These are phyloP conservation scores for Esperia sulphurella DNA, from an alignment of 2,888 invertebrate species.

Conservation along the genomic window DNA sequence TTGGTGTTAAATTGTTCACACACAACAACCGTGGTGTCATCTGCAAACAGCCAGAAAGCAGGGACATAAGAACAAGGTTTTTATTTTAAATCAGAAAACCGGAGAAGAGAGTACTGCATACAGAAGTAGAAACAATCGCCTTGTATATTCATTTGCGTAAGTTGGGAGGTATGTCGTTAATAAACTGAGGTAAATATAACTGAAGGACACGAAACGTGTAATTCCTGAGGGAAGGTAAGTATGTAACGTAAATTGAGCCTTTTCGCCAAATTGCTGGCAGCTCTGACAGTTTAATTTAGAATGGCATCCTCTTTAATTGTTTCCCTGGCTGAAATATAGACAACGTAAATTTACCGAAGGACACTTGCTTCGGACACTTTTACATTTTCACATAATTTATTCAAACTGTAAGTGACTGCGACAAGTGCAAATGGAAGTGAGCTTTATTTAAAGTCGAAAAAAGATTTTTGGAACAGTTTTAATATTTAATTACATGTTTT, in stretches of 20 bases:
- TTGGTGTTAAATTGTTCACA: too few relatives aligned
- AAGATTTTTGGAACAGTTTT: too few relatives aligned
- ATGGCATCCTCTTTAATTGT: conserved; percentile 57
- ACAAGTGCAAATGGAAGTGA: not conserved
- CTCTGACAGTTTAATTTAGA: conserved; percentile 60
- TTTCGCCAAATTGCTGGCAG: conserved; percentile 33
- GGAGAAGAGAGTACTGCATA: too few relatives aligned
- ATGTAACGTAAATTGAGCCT: conserved; percentile 38
- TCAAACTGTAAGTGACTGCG: not conserved
- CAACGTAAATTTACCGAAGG: conserved; percentile 46
- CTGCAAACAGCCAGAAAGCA: too few relatives aligned
- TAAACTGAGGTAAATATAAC: not conserved
- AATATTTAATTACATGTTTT: not conserved
- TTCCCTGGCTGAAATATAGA: conserved; percentile 37
- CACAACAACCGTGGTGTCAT: too few relatives aligned
- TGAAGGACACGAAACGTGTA: conserved; percentile 1
- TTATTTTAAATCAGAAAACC: too few relatives aligned
- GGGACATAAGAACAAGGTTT: too few relatives aligned
- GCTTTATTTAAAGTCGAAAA: too few relatives aligned
- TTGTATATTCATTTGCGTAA: too few relatives aligned
- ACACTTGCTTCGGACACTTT: conserved; percentile 28
- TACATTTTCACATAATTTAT: conserved; percentile 24
- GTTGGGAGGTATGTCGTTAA: not conserved
- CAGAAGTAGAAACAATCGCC: too few relatives aligned
- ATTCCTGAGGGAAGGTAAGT: conserved; percentile 21